Percentiles rank a stretch among this genome's conserved stretches.
These are phyloP conservation scores for Zosterops pallidus DNA, from an alignment of 2,113 vertebrate genomes.

Conservation along the genomic window DNA sequence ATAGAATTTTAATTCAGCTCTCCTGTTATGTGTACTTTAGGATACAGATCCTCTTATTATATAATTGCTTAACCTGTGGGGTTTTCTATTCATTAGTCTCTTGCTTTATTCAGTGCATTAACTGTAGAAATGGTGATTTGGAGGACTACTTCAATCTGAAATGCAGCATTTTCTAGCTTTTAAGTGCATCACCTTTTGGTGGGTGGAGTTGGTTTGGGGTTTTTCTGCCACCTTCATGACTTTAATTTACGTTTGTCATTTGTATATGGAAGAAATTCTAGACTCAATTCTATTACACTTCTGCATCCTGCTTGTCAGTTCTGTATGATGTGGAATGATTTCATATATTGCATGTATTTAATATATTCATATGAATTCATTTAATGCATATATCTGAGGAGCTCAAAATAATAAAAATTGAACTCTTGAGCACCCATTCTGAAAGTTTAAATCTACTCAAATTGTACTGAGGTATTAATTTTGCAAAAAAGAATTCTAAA, in stretches of 20 bases:
- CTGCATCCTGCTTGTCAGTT: not conserved
- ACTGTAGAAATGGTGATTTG: not conserved
- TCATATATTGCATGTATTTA: not conserved
- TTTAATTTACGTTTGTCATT: not conserved
- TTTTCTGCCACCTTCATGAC: not conserved
- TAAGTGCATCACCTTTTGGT: not conserved
- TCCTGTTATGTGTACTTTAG: not conserved
- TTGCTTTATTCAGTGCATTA: not conserved
- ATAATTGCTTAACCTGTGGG: not conserved
- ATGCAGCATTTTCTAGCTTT: not conserved
- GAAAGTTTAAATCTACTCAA: not conserved
- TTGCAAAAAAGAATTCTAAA: not conserved
- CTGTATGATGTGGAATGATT: not conserved
- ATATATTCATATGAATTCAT: too few relatives aligned
- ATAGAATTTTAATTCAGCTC: conserved; percentile 1
- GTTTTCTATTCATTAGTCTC: not conserved
- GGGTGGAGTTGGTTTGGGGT: not conserved
- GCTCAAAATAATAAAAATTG: not conserved
- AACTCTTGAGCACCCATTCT: not conserved
- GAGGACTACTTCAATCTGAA: not conserved
- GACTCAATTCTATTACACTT: not conserved
- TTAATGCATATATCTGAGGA: not conserved
- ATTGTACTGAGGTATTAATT: not conserved
- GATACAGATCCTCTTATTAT: not conserved
- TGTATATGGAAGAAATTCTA: not conserved